Conservation (phyloP, 2,797 vertebrate species). For the Naso thynnoides region DNA sequence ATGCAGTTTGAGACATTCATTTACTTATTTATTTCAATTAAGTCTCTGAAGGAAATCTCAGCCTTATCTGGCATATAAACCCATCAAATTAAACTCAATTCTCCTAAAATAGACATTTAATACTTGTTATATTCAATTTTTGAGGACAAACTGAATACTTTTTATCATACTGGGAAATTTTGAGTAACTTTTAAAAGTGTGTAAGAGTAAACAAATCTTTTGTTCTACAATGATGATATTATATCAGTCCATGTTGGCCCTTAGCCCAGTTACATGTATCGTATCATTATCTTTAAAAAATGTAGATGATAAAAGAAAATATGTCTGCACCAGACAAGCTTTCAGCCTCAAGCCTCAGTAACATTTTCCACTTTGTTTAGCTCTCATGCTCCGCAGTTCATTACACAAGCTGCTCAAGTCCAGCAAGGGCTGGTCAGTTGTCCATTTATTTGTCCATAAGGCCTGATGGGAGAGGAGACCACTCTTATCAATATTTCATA, state of each 20-base stretch:
- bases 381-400: conserved; percentile 46
- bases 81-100: neutral
- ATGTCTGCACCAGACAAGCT: conserved; percentile 10
- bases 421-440: conserved; percentile 68
- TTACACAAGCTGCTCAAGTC: conserved; percentile 47
- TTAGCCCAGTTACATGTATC: neutral
- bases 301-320: neutral
- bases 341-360: conserved; percentile 22
- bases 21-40: neutral
- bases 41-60: neutral
- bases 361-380: conserved; percentile 38
- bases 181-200: neutral
- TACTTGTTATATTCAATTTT: neutral
- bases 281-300: conserved; percentile 9
- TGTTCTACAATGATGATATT: too few relatives aligned
- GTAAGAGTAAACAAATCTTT: conserved; percentile 13
- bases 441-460: conserved; percentile 75
- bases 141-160: neutral
- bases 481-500: conserved; percentile 84
- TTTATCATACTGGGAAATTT: conserved; percentile 1
- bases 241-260: neutral
- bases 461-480: conserved; percentile 77
- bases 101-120: conserved; percentile 1
- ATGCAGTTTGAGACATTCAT: neutral
- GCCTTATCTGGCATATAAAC: neutral